These are phyloP conservation scores for Leuciscus waleckii DNA, from an alignment of 2,797 vertebrate genomes.

Conservation along the genomic window DNA sequence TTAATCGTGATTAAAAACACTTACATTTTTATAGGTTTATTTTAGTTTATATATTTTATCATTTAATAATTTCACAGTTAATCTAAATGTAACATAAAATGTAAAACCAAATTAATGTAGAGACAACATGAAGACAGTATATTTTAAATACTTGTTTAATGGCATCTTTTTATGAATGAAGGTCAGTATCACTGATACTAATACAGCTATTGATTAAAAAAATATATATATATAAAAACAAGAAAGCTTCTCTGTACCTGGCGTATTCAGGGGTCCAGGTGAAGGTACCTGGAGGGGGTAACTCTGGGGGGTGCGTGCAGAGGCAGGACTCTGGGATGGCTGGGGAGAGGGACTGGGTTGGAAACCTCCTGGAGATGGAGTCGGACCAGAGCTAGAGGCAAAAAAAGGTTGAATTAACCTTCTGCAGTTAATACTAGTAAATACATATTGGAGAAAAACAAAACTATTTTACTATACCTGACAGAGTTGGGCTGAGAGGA, in stretches of 20 bases:
- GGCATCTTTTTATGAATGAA: no score
- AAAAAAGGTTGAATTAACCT: background rate
- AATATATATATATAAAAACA: background rate
- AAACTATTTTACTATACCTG: slow-evolving; percentile 67
- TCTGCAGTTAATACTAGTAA: background rate
- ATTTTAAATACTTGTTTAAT: no score
- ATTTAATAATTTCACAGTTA: no score
- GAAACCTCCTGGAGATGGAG: slow-evolving; percentile 93
- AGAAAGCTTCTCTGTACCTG: slow-evolving; percentile 75
- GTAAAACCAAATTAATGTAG: no score
- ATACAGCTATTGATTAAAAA: no score
- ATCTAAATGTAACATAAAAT: no score
- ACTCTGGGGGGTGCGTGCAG: slow-evolving; percentile 91
- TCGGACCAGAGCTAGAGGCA: slow-evolving; percentile 88
- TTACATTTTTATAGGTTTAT: no score
- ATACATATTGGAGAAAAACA: background rate
- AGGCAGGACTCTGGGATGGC: slow-evolving; percentile 92
- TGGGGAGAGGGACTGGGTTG: slow-evolving; percentile 97
- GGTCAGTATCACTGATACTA: no score
- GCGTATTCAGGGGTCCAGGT: slow-evolving; percentile 92
- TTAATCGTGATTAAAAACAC: no score
- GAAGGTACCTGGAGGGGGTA: slow-evolving; percentile 90
- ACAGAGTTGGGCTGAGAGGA: slow-evolving; percentile 92
- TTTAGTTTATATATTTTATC: no score
- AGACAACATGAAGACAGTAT: no score